Evolutionary conservation across 2,888 invertebrate species (phyloP), one percentile per base, ranked within the genome.

Genomic region (Amblyteles armatorius): DNA sequence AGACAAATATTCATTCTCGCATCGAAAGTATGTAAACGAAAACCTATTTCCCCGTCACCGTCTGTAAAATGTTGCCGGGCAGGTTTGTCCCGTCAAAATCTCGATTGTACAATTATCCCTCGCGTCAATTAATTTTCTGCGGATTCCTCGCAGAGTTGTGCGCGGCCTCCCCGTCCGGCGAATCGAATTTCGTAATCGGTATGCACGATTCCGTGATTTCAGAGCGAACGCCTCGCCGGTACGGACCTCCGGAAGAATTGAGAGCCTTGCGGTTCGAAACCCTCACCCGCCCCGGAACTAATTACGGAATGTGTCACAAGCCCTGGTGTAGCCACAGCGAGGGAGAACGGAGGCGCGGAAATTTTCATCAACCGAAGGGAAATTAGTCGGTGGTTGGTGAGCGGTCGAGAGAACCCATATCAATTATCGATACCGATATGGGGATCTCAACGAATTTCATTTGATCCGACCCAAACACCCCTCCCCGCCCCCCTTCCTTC

Each of bases 391-490:
- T 55, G 48, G 71, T 29, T 63, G 63, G 71, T 16, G 22, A 33
- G 40, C 67, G 40, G 19, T 19, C 19, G 19, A 7, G 19, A n/a
- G 67, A 67, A 22, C 67, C 67, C 67, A 67, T 67, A 67, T 67
- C 67, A 67, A 67, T 67, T 67, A 67, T 67, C 67, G 67, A 67
- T 67, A 40, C 67, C 67, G 67, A 67, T 67, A 67, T 67, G 22
- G 67, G 44, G 22, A 67, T 40, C 67, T 40, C 67, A 40, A 67
- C 40, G 40, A 67, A 67, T 67, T 67, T 40, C 40, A 67, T 67
- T 67, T 40, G 40, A 67, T 67, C 67, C 67, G 5, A 4, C 68
- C 48, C 9, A n/a, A 67, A 7, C 48, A 29, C 7, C 6, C 11
- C 4, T 2, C 0, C 11, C 22, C 55, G 1, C 26, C 4, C 2